Evolutionary conservation across 2,797 vertebrate genomes (phyloP), one percentile per base, ranked within the genome.

Genomic region (Lophius americanus): DNA sequence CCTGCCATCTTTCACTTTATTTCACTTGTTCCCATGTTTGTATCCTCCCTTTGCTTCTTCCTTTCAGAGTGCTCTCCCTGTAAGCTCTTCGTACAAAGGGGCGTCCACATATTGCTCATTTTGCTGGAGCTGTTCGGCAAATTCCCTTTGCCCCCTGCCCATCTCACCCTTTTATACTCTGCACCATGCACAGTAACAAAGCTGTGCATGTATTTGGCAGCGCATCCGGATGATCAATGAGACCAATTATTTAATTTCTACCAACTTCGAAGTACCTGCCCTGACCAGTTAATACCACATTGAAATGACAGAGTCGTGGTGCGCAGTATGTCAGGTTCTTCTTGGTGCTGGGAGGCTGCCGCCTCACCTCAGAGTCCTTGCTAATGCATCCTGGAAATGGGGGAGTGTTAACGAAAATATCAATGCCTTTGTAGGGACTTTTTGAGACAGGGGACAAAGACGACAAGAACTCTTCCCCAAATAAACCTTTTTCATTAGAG

Each of bases 401-500:
- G 81, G 79, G 85, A 70, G 88, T 89, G 86, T 92, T 89, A 73
- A 78, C 87, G 88, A 92, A 91, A 88, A 90, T 91, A 92, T 92
- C 80, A 77, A 38, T 44, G 78, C 87, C 88, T 91, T 92, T 92
- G 91, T 93, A 63, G 32, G 72, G 78, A 85, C 83, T 91, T 90
- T 92, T 89, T 88, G 88, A 91, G 81, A 85, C 61, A 3, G 57
- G 64, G 83, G 80, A 90, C 90, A 89, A 85, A 89, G 78, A 84
- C 47, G 76, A 84, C 84, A 85, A 80, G 76, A 81, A 62, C 79
- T 57, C 72, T 63, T 64, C 83, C 81, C 79, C 83, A 84, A 86
- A 92, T 90, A 92, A 93, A 88, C 90, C 88, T 91, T 93, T 94
- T 92, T 93, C 91, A 93, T 93, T 93, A 93, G 89, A 90, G 92